Base-by-base conservation (phyloP, 2,797 vertebrate species). In the Lophius americanus region DNA sequence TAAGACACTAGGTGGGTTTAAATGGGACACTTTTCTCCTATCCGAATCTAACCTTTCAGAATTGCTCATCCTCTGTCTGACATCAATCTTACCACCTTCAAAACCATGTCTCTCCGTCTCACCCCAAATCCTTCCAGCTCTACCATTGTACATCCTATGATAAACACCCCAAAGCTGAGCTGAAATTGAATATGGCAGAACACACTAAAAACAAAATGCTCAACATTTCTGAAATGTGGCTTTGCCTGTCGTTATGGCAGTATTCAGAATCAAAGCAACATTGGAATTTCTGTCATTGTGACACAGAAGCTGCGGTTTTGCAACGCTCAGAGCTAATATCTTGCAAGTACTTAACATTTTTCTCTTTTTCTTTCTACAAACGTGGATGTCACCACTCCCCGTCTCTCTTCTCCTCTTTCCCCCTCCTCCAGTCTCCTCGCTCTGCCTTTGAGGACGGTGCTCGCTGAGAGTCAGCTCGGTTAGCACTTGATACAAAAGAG, bases 401-500 rank as follows among this genome's bases (percentile, higher is more conserved):
- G 5, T 42, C n/a, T 64, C 47, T 47, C 53, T 53, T 43, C 55
- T 54, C 49, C 44, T 42, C 36, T 11, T 36, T 7, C 42, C 43
- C 70, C 59, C 36, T 63, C 49, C 76, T 60, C 56, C 61, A 2
- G 41, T 67, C 70, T 75, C 69, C 57, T 51, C 14, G 37, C 65
- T 78, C 73, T 68, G 68, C 77, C 75, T 80, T 75, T 87, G 84
- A 83, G 77, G 78, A 70, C 32, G 43, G 33, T 50, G 64, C 53
- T 55, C 8, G 69, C 80, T 43, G 80, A 57, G 73, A 60, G 80
- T 56, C 55, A 9, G 43, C 78, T 70, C 57, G 79, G 78, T 74
- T 69, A 63, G 75, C 69, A 64, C 72, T 76, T 71, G 76, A 83
- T 74, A 91, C 89, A 92, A 90, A 90, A 85, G 84, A 73, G 75